Evolutionary conservation across 2,113 vertebrate species (phyloP).

Genomic region (Mixornis gularis): DNA sequence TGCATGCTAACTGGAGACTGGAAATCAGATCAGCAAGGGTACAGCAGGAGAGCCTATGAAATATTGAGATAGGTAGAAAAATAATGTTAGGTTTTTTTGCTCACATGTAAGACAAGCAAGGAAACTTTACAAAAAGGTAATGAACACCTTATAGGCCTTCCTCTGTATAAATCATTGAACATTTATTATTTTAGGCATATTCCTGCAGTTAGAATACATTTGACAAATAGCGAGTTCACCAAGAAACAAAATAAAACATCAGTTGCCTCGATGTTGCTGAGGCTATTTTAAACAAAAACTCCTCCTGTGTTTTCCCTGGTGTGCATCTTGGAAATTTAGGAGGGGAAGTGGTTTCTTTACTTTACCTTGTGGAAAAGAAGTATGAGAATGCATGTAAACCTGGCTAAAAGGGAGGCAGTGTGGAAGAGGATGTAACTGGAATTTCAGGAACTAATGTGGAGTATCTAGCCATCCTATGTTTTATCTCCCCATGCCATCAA

Average conservation of each 20-base stretch:
- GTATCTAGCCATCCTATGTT: neutral
- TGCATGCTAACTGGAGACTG: neutral
- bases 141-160: neutral
- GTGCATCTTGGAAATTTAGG: neutral
- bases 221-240: neutral
- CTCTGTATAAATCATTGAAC: neutral
- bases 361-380: neutral
- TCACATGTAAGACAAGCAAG: neutral
- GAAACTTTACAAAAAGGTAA: neutral
- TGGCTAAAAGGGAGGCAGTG: neutral
- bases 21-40: slow-evolving; percentile 20
- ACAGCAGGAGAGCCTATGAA: neutral
- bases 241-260: neutral
- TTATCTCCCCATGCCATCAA: neutral
- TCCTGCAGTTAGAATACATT: neutral
- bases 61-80: neutral
- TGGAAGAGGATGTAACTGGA: neutral
- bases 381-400: neutral
- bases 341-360: neutral
- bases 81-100: neutral
- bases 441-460: neutral
- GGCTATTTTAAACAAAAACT: neutral
- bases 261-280: neutral
- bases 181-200: neutral
- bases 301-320: neutral